These are phyloP conservation scores for Sarcophaga peregrina DNA, from an alignment of 1,140 invertebrate species.

Conservation along the genomic window DNA sequence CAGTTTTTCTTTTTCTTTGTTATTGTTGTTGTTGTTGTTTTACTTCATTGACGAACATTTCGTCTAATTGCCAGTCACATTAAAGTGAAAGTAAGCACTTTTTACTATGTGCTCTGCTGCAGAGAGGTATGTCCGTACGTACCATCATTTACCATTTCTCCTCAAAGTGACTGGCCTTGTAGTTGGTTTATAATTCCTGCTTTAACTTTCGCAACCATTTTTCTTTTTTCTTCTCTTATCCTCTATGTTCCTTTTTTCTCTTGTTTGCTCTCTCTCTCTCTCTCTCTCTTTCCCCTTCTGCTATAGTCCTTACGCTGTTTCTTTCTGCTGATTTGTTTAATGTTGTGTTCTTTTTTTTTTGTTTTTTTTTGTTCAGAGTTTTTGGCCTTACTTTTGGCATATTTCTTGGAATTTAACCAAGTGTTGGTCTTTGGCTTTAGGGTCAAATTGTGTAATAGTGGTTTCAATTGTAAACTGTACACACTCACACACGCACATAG, in stretches of 20 bases:
- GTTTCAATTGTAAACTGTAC: not conserved
- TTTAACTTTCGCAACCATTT: not conserved
- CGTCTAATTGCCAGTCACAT: slow-evolving; percentile 27
- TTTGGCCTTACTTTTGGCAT: not conserved
- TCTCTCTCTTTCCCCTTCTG: not conserved
- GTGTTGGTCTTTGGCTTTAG: slow-evolving; percentile 37
- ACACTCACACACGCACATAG: too few species aligned
- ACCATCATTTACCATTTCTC: not conserved
- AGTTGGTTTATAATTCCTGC: not conserved
- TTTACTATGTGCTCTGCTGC: not conserved
- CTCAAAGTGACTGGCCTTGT: not conserved
- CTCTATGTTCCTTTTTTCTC: not conserved
- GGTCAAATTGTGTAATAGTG: slow-evolving; percentile 36
- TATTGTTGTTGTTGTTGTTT: not conserved
- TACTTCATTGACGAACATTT: slow-evolving; percentile 22
- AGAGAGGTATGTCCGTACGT: too few species aligned
- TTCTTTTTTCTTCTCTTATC: not conserved
- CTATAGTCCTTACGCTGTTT: not conserved
- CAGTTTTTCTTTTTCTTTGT: not conserved
- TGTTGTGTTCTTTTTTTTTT: slow-evolving; percentile 4
- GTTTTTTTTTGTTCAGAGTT: not conserved
- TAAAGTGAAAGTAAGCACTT: slow-evolving; percentile 39
- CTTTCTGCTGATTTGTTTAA: not conserved
- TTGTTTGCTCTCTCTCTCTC: not conserved
- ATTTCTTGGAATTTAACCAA: slow-evolving; percentile 29